Evolutionary conservation across 2,797 vertebrate species (phyloP).

Genomic region (Amblyraja radiata): DNA sequence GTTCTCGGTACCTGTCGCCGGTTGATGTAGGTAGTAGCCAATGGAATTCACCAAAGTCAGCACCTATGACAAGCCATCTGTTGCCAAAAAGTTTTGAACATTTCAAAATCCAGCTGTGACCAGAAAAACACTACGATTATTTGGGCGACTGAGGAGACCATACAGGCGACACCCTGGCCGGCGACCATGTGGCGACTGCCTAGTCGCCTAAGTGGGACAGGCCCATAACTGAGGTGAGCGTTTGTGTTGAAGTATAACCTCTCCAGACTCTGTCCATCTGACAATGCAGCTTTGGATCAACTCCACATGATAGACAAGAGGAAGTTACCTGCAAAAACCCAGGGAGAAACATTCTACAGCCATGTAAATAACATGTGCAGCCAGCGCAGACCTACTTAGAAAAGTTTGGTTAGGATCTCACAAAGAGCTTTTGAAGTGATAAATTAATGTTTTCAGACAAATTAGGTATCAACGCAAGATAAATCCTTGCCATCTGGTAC

Average conservation of each 20-base stretch:
- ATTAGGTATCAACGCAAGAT: not conserved
- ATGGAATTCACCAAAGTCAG: too few species aligned
- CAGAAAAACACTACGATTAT: too few species aligned
- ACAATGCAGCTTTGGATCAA: not conserved
- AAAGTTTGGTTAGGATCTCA: not conserved
- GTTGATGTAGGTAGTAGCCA: too few species aligned
- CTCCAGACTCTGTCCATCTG: not conserved
- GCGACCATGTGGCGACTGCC: too few species aligned
- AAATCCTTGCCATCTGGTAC: not conserved
- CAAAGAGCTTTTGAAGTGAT: not conserved
- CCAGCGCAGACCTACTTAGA: not conserved
- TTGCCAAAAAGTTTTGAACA: too few species aligned
- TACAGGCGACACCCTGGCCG: too few species aligned
- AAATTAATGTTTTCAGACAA: not conserved
- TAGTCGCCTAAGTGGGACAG: too few species aligned
- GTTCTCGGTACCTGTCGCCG: too few species aligned
- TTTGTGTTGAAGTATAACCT: not conserved
- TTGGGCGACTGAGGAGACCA: too few species aligned
- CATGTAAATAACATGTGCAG: not conserved
- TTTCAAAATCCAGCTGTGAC: too few species aligned
- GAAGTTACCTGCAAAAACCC: not conserved
- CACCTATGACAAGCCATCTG: too few species aligned
- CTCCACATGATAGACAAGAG: not conserved
- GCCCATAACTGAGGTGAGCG: not conserved
- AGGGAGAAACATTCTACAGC: not conserved